Conservation (phyloP, 2,888 invertebrate species). For the Agrochola lychnidis region DNA sequence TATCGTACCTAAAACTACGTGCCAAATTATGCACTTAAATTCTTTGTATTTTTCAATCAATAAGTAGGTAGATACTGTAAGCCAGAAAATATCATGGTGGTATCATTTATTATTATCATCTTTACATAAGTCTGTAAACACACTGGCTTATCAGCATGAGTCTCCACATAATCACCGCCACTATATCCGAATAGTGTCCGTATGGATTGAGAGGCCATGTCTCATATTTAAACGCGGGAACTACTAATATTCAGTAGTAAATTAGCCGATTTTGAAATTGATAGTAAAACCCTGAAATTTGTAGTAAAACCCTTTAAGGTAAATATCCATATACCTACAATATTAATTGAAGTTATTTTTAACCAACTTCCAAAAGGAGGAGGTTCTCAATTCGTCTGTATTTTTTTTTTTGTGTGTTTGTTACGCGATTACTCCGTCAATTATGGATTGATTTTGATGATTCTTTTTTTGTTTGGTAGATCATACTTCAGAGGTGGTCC, state of each 20-base stretch:
- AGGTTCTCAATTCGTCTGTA: too few species aligned
- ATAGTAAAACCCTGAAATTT: neutral
- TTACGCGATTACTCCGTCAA: too few species aligned
- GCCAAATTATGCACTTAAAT: conserved; percentile 27
- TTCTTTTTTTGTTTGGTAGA: too few species aligned
- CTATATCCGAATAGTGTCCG: neutral
- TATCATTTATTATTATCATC: neutral
- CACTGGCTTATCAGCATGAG: neutral
- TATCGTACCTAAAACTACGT: conserved; percentile 32
- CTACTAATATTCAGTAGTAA: neutral
- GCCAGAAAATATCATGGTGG: neutral
- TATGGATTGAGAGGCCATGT: neutral
- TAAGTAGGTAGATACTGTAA: neutral
- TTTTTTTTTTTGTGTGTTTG: too few species aligned
- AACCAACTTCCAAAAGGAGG: too few species aligned
- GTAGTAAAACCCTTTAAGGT: neutral
- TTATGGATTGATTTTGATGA: too few species aligned
- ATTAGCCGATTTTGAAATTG: neutral
- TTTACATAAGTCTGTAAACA: neutral
- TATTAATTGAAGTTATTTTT: neutral
- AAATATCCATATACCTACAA: neutral
- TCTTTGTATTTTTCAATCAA: conserved; percentile 18
- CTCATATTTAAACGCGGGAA: neutral
- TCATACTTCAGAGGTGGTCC: too few species aligned
- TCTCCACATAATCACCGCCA: neutral